Base-by-base conservation (phyloP, 1,140 invertebrate species). In the Eurosta solidaginis region DNA sequence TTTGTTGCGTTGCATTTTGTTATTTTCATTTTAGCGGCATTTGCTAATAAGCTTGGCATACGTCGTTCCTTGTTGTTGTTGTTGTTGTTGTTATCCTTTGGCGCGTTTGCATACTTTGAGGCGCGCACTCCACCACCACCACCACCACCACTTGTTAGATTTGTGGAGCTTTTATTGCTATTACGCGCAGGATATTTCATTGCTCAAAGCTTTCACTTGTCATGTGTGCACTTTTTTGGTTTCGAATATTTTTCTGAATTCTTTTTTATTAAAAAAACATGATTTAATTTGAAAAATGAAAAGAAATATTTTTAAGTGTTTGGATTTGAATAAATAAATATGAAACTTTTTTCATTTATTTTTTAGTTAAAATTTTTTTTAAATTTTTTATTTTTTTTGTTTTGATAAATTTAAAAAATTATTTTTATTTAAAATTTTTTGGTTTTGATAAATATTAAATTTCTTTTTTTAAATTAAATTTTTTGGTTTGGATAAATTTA, bases 11-110 rank as follows among this genome's bases (percentile, higher is more conserved):
- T 78, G 14, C 85, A 81, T 78, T 81, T 86, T 40, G 79, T 80
- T 45, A 85, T 86, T 81, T 85, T 85, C 81, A 83, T 84, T 77
- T 86, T 84, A 49, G 81, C 85, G 33, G 84, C 85, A 78, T 82
- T 86, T 10, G 80, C 73, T 9, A 86, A 76, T 63, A 86, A 80
- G 49, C 82, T 83, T 6, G 78, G 25, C 73, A 45, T 63, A 42
- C 50, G 78, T 14, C 50, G 75, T 0, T 68, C 74, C 36, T 77
- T 73, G 17, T 20, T 44, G 33, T 14, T 40, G 17, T 84, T 82
- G 79, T 85, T 85, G 45, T 83, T 85, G 49, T 49, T n/a, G n/a
- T n/a, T 74, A 17, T 73, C 44, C 17, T 74, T 74, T 1, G 36
- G 25, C 0, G 17, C 22, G 12, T 74, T 74, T 14, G 44, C 73